These are phyloP conservation scores for Pipistrellus nathusii DNA, from an alignment of 2,797 vertebrate genomes.

Conservation along the genomic window DNA sequence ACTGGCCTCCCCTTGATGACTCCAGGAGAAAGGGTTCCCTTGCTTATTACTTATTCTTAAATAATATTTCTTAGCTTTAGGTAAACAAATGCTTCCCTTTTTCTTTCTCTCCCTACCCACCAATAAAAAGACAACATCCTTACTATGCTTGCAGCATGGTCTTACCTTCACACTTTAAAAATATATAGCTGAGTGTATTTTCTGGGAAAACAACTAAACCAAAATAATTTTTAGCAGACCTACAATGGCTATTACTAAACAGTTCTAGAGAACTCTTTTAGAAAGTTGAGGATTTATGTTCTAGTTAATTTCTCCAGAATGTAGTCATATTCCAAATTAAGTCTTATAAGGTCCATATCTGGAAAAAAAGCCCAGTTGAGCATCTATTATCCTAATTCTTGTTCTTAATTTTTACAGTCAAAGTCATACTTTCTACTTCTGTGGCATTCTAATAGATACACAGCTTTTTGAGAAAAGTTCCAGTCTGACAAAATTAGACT, in stretches of 20 bases:
- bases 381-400: neutral
- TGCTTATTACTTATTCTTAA: neutral
- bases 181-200: neutral
- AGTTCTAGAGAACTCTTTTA: neutral
- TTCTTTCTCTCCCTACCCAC: neutral
- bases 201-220: slow-evolving; percentile 25
- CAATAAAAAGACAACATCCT: neutral
- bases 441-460: neutral
- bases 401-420: neutral
- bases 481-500: neutral
- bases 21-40: neutral
- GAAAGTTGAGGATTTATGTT: neutral
- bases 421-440: neutral
- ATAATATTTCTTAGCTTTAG: neutral
- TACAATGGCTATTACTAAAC: neutral
- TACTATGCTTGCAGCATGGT: neutral
- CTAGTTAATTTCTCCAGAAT: slow-evolving; percentile 16
- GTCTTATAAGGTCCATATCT: neutral
- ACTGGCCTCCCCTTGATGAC: neutral
- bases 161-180: neutral
- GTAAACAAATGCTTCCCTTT: neutral
- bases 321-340: neutral
- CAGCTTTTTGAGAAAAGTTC: slow-evolving; percentile 20
- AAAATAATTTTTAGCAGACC: neutral
- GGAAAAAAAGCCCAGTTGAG: neutral